Conservation (phyloP, 2,888 invertebrate genomes). For the Tenthredo amoena region DNA sequence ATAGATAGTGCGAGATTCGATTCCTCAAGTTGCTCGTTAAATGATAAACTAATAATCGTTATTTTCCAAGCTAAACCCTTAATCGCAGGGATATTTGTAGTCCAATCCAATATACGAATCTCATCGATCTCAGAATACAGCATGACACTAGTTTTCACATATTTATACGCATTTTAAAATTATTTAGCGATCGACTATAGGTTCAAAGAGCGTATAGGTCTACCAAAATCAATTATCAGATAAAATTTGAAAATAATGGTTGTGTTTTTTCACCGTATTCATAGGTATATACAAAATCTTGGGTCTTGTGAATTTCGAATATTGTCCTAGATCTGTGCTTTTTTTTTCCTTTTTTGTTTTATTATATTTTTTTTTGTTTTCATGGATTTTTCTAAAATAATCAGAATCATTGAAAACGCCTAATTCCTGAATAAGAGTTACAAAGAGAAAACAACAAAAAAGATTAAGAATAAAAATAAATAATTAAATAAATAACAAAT, state of each 20-base stretch:
- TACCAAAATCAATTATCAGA: neutral
- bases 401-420: neutral
- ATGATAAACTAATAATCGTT: neutral
- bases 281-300: neutral
- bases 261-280: neutral
- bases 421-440: neutral
- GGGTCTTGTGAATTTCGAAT: neutral
- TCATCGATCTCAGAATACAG: slow-evolving; percentile 22
- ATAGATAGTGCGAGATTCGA: neutral
- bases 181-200: neutral
- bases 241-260: neutral
- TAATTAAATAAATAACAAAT: slow-evolving; percentile 11
- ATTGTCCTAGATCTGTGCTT: neutral
- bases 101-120: slow-evolving; percentile 13
- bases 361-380: neutral
- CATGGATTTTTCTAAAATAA: neutral
- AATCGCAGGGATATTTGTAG: neutral
- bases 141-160: neutral
- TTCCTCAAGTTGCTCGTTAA: neutral
- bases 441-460: neutral
- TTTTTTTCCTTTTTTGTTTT: neutral
- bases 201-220: neutral
- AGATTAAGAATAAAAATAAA: neutral
- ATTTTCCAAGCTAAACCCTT: neutral
- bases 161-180: neutral